These are phyloP conservation scores for Ptychochromis oligacanthus DNA, from an alignment of 2,113 vertebrate species.

Conservation along the genomic window DNA sequence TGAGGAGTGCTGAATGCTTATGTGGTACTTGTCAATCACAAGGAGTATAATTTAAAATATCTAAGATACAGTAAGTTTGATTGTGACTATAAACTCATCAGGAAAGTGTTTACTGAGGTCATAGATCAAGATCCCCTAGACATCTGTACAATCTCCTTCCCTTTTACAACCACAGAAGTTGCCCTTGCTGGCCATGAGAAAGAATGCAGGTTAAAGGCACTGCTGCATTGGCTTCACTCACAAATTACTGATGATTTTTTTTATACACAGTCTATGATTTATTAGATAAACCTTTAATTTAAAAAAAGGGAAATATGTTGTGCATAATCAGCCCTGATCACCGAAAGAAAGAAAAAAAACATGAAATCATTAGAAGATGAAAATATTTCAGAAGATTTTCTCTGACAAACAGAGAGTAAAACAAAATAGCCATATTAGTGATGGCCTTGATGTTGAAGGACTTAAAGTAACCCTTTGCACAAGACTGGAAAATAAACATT, in stretches of 20 bases:
- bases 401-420: neutral
- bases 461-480: neutral
- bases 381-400: too few relatives aligned
- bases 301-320: neutral
- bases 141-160: too few relatives aligned
- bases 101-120: neutral
- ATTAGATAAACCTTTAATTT: neutral
- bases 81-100: neutral
- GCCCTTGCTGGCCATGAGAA: neutral
- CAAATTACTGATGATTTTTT: accelerated
- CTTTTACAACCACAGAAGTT: neutral
- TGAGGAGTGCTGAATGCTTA: neutral
- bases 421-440: neutral
- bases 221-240: too few relatives aligned
- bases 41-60: too few relatives aligned
- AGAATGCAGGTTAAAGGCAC: neutral
- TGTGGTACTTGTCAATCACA: too few relatives aligned
- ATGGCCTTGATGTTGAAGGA: neutral
- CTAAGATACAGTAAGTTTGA: neutral
- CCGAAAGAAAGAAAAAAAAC: neutral
- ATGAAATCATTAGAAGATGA: neutral
- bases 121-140: neutral
- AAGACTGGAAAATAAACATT: neutral
- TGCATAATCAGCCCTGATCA: neutral
- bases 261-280: neutral